These are phyloP conservation scores for Seira musarum DNA, from an alignment of 2,888 invertebrate species.

Conservation along the genomic window DNA sequence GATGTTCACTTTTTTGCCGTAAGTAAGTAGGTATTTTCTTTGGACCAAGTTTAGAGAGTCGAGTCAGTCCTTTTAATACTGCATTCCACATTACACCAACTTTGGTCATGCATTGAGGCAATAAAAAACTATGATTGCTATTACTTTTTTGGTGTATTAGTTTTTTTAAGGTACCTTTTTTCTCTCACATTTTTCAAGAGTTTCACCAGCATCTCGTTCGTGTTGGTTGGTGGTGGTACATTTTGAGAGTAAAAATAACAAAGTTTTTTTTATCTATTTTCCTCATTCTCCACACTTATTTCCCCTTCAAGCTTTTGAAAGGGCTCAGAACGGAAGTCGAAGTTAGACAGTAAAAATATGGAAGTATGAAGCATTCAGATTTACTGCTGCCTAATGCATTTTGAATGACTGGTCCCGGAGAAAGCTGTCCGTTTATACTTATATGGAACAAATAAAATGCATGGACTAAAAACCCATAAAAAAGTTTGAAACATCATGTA, in stretches of 20 bases:
- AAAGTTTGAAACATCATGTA: slow-evolving; percentile 14
- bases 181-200: not conserved
- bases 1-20: not conserved
- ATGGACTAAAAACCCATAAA: not conserved
- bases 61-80: not conserved
- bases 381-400: slow-evolving; percentile 59
- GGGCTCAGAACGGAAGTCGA: slow-evolving; percentile 46
- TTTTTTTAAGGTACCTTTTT: slow-evolving; percentile 1
- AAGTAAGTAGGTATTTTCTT: no score
- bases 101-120: slow-evolving; percentile 14
- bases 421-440: slow-evolving; percentile 14
- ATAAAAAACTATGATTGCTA: slow-evolving; percentile 19
- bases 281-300: not conserved
- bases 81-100: not conserved
- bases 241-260: not conserved
- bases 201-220: not conserved
- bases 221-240: not conserved
- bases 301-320: slow-evolving; percentile 6
- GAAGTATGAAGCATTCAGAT: slow-evolving; percentile 55
- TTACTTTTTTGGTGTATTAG: slow-evolving; percentile 5
- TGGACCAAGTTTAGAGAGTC: no score
- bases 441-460: not conserved
- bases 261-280: slow-evolving; percentile 1
- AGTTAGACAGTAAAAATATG: slow-evolving; percentile 56
- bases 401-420: slow-evolving; percentile 48